These are phyloP conservation scores for Brachypodius melanocephalos DNA, from an alignment of 2,113 vertebrate genomes.

Conservation along the genomic window DNA sequence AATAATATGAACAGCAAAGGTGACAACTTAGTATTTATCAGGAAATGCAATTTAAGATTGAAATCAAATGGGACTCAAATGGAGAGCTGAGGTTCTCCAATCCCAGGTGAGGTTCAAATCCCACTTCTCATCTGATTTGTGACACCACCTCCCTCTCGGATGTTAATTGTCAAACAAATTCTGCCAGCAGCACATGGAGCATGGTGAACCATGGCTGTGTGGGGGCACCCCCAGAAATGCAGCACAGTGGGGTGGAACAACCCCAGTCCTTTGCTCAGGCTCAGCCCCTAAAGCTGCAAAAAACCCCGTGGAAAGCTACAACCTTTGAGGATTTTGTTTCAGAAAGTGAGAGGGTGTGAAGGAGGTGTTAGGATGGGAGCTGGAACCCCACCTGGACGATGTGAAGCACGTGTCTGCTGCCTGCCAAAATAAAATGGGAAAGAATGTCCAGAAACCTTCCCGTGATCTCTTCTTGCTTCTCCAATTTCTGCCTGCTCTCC, in stretches of 20 bases:
- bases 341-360: not conserved
- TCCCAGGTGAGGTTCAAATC: not conserved
- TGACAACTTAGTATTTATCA: not conserved
- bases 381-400: not conserved
- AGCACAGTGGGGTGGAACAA: accelerated
- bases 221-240: not conserved
- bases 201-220: not conserved
- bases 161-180: not conserved
- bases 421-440: not conserved
- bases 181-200: too few relatives aligned
- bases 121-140: not conserved
- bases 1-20: not conserved
- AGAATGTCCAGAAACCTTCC: not conserved
- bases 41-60: not conserved
- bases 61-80: not conserved
- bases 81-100: not conserved
- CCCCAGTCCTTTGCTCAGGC: not conserved
- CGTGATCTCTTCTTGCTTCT: not conserved
- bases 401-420: not conserved
- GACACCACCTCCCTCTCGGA: not conserved
- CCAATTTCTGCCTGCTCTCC: not conserved
- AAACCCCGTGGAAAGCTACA: not conserved
- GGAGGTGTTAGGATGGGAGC: not conserved
- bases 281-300: not conserved
- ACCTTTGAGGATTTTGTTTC: not conserved